phyloP scores from a whole-genome alignment of 2,113 vertebrate genomes.

The Nycticryphes semicollaris region DNA sequence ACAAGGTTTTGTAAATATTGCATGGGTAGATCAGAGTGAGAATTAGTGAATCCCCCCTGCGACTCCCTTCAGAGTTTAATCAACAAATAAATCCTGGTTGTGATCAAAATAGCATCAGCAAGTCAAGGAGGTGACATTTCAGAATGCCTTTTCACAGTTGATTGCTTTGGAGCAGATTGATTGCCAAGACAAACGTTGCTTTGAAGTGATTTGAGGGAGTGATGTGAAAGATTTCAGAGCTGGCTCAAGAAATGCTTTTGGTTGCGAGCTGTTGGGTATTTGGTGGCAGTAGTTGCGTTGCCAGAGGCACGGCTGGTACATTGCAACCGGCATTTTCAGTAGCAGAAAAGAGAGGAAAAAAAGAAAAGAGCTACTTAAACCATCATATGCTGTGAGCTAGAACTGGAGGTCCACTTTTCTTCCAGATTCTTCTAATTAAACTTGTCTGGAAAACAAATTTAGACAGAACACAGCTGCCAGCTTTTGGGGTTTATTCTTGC shows the following conservation, averaged over 20 bases:
- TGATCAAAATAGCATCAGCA: neutral
- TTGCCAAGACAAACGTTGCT: neutral
- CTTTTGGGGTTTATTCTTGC: neutral
- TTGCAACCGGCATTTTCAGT: neutral
- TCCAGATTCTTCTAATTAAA: neutral
- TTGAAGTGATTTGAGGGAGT: neutral
- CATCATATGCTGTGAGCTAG: neutral
- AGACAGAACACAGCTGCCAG: neutral
- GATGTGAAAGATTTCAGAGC: neutral
- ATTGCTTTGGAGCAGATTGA: neutral
- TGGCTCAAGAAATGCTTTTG: neutral
- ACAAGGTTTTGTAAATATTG: fast-evolving
- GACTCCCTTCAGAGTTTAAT: neutral
- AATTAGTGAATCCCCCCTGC: neutral
- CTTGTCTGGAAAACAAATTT: neutral
- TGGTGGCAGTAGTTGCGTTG: neutral
- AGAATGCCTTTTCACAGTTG: neutral
- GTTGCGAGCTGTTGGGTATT: neutral
- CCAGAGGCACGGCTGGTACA: neutral
- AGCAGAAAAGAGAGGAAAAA: neutral
- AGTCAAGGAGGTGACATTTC: neutral
- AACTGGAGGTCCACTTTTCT: neutral
- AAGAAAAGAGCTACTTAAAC: neutral
- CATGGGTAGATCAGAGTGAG: neutral
- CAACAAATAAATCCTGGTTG: neutral